A percentile compares a stretch with the other conserved stretches of the same genome.
Evolutionary conservation across 2,888 invertebrate species (phyloP).

Genomic region (Sycophila texana): DNA sequence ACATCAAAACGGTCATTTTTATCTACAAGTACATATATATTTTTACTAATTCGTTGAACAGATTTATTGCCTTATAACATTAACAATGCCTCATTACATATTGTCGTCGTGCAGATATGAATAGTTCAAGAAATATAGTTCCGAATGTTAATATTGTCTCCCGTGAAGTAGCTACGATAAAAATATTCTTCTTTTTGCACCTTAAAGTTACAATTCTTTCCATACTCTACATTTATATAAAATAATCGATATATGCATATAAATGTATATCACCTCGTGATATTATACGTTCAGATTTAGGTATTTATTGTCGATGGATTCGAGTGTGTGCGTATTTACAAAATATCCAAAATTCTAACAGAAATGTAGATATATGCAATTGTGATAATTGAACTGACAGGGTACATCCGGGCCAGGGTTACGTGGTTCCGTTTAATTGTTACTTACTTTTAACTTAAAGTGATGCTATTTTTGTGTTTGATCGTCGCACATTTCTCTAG

Average conservation of each 20-base stretch:
- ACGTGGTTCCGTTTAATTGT: not conserved
- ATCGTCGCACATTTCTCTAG: not conserved
- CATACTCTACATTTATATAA: not conserved
- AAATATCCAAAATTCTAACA: constrained; percentile 30
- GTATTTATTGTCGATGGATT: constrained; percentile 52
- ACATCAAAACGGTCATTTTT: no score
- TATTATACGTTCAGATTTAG: constrained; percentile 1
- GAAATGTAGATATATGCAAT: constrained; percentile 19
- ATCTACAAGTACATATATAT: no score
- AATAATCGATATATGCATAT: not conserved
- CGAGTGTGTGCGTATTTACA: constrained; percentile 32
- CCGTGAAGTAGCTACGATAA: no score
- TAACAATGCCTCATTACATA: no score
- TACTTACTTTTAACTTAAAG: not conserved
- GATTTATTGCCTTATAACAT: no score
- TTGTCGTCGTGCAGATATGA: no score
- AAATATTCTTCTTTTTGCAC: no score
- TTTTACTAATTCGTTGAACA: no score
- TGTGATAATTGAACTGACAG: not conserved
- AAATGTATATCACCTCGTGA: no score
- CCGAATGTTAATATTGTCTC: no score
- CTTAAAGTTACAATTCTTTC: not conserved
- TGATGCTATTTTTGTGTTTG: not conserved
- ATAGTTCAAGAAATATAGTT: no score
- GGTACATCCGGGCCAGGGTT: not conserved